Evolutionary conservation across 2,113 vertebrate genomes (phyloP), one percentile per base, ranked within the genome.

Genomic region (Ursus arctos): DNA sequence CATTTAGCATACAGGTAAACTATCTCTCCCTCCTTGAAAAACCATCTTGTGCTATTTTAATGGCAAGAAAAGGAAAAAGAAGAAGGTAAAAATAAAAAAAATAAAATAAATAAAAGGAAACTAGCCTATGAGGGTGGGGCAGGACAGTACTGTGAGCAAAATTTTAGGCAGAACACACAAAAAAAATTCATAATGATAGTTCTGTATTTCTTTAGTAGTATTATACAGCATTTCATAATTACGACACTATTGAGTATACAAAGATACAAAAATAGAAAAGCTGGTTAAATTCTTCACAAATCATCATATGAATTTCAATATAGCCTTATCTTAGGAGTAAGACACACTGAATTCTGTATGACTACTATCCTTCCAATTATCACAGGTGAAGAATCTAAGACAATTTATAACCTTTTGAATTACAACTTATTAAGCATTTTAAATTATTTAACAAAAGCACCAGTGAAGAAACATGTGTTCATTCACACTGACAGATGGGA

Each of bases 401-500:
- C 15, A 92, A 86, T 76, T 82, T 47, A 47, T 84, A 85, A 88
- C 26, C 14, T 82, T 57, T 51, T 93, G 53, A 77, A 63, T 80
- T 87, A 94, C 11, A 87, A 80, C 6, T 88, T 89, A 94, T 24
- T 87, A 87, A 91, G 67, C 47, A 86, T 80, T 88, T 84, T 43
- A 63, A 85, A 85, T 61, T 84, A 92, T 84, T 84, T 90, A 92
- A 77, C 69, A 97, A 69, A 21, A 82, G 26, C 7, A 67, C 24
- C 53, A 92, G 88, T 80, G 69, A 96, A 93, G 19, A 96, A 92
- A 83, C 40, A 74, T 67, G 51, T 85, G 28, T 77, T 77, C 43
- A 77, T 55, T 90, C 84, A 92, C 2, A 53, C 1, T 93, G 26
- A 69, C 76, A 88, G 92, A 91, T 4, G 12, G 89, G 43, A 96